Conservation (phyloP, 2,797 vertebrate species). For the Characodon lateralis region DNA sequence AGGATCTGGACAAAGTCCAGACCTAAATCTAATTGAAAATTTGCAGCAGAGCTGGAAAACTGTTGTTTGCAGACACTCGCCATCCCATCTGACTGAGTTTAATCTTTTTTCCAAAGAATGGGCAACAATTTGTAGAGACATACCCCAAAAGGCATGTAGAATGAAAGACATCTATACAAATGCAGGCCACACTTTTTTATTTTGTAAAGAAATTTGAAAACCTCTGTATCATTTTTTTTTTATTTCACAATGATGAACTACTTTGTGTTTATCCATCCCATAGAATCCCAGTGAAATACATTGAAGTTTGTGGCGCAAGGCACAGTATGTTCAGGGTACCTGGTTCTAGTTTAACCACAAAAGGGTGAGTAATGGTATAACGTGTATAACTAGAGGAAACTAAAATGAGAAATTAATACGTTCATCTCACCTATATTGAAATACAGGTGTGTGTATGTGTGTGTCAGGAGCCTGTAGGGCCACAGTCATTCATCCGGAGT, state of each 20-base stretch:
- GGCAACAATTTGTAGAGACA: not conserved
- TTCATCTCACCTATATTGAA: slow-evolving; percentile 22
- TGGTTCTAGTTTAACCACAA: slow-evolving; percentile 24
- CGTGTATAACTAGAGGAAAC: slow-evolving; percentile 18
- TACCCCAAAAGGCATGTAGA: not conserved
- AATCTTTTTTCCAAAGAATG: not conserved
- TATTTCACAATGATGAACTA: no score
- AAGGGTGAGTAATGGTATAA: slow-evolving; percentile 6
- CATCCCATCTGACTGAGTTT: not conserved
- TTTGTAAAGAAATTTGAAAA: no score
- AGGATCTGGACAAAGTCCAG: no score
- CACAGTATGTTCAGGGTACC: not conserved
- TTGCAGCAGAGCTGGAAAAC: not conserved
- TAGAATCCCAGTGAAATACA: not conserved
- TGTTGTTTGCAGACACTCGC: not conserved
- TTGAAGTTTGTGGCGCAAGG: not conserved
- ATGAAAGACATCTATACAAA: no score
- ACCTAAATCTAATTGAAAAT: not conserved
- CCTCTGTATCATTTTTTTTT: no score
- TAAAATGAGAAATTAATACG: slow-evolving; percentile 13
- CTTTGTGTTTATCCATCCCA: not conserved
- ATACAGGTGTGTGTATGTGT: slow-evolving; percentile 30
- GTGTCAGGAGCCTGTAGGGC: slow-evolving; percentile 32
- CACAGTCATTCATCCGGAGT: slow-evolving; percentile 51
- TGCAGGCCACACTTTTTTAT: not conserved